Evolutionary conservation across 2,888 invertebrate species (phyloP), one percentile per base, ranked within the genome.

Genomic region (Formica aserva): DNA sequence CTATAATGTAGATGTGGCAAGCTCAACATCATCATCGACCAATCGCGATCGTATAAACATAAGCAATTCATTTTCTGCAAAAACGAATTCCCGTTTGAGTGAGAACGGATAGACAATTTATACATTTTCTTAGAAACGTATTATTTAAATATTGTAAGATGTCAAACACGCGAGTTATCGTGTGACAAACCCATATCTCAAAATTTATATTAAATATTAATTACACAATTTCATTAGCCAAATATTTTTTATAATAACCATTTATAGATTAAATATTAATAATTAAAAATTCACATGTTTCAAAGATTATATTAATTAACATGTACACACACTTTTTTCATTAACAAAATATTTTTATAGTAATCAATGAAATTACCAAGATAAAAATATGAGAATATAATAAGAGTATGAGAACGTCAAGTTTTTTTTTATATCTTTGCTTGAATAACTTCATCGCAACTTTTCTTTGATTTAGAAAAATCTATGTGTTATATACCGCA

Each of bases 41-140:
- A 83, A 86, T 87, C 83, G 57, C 55, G 62, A 62, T 57, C 66
- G 72, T 32, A 29, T 71, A 65, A 81, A 77, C 29, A 38, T 85
- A 77, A 85, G 75, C 76, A 57, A 38, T 13, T 71, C 71, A 57
- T 83, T 85, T 66, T 45, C 48, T 26, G 38, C 55, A 63, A 38
- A 63, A 57, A 65, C 57, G 55, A 62, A 57, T 45, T 48, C 18
- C 38, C 29, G 13, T 35, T 38, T 38, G 52, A 55, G 66, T 13
- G 18, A 32, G 11, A 38, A 9, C 22, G 6, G 18, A 18, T 32
- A 9, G n/a, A 3, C 48, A n/a, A 35, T 6, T 76, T 18, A n/a
- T 5, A 11, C 11, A 2, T 38, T 65, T 52, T n/a, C 6, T 57
- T n/a, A 41, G 11, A 55, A 29, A 60, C 18, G 48, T 48, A 48